Percentiles rank a stretch among this genome's conserved stretches.
phyloP scores from a whole-genome alignment of 2,888 invertebrate species.

The Cosmorhoe ocellata region DNA sequence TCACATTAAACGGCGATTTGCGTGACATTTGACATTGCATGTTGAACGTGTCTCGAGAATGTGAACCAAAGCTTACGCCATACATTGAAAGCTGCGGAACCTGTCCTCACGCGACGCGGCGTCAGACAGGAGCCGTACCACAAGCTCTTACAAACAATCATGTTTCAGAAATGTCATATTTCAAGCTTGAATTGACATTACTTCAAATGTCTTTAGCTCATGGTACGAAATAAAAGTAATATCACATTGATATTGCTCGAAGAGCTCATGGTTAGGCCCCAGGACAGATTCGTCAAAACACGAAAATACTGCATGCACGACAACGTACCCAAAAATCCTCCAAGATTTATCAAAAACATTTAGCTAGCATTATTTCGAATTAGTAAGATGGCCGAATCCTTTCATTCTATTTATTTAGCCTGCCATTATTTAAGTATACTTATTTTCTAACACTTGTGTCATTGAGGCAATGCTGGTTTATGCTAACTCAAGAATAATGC shows the following conservation, averaged over 20 bases:
- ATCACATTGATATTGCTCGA: too few relatives aligned
- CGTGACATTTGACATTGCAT: conserved; percentile 35
- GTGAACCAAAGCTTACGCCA: conserved; percentile 70
- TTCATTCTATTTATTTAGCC: conserved; percentile 31
- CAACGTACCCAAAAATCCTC: conserved; percentile 69
- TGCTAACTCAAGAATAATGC: conserved; percentile 1
- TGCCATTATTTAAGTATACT: conserved; percentile 12
- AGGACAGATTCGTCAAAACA: conserved; percentile 63
- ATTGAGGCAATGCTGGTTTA: conserved; percentile 28
- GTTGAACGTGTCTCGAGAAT: conserved; percentile 50
- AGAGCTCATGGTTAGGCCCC: too few relatives aligned
- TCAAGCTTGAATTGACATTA: too few relatives aligned
- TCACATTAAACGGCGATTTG: conserved; percentile 54
- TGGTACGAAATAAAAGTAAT: too few relatives aligned
- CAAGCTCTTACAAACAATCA: too few relatives aligned
- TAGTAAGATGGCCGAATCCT: conserved; percentile 33
- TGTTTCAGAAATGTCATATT: too few relatives aligned
- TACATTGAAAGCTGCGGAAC: conserved; percentile 74
- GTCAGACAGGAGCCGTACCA: too few relatives aligned
- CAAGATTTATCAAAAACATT: conserved; percentile 50
- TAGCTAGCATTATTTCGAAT: conserved; percentile 33
- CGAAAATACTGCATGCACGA: conserved; percentile 76
- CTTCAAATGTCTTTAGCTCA: too few relatives aligned
- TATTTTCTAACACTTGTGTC: conserved; percentile 9
- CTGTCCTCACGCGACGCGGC: conserved; percentile 50